A percentile compares a stretch with the other conserved stretches of the same genome.
Evolutionary conservation across 2,797 vertebrate genomes (phyloP).

Genomic region (Delichon dasypus): DNA sequence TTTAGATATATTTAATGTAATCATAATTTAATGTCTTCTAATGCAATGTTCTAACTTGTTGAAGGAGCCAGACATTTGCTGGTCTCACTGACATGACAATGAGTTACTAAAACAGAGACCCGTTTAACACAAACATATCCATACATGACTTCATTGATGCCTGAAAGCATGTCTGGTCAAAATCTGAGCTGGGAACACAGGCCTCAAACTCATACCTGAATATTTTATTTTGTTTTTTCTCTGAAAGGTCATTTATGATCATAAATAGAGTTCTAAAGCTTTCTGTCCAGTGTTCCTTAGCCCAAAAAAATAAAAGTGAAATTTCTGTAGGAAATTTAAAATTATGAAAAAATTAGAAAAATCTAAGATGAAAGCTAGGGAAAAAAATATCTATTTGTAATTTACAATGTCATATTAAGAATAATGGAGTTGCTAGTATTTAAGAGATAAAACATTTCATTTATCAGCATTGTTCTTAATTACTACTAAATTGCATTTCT

Average conservation of each 20-base stretch:
- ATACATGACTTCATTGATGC: background rate
- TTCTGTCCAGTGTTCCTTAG: background rate
- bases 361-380: background rate
- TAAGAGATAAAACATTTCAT: background rate
- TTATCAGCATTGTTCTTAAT: background rate
- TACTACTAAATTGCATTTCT: background rate
- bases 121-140: background rate
- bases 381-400: background rate
- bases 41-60: background rate
- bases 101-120: background rate
- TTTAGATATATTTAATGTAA: background rate
- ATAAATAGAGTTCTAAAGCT: background rate
- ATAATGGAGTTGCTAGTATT: background rate
- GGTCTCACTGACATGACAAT: background rate
- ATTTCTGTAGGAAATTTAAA: background rate
- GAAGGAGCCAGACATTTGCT: background rate
- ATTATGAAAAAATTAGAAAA: background rate
- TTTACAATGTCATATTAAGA: background rate
- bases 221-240: background rate
- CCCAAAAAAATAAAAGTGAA: background rate
- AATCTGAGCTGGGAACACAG: background rate
- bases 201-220: background rate
- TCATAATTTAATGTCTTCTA: background rate
- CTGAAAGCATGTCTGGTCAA: background rate
- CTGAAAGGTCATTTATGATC: background rate